These are phyloP conservation scores for Alauda arvensis DNA, from an alignment of 2,797 vertebrate genomes.

Conservation along the genomic window DNA sequence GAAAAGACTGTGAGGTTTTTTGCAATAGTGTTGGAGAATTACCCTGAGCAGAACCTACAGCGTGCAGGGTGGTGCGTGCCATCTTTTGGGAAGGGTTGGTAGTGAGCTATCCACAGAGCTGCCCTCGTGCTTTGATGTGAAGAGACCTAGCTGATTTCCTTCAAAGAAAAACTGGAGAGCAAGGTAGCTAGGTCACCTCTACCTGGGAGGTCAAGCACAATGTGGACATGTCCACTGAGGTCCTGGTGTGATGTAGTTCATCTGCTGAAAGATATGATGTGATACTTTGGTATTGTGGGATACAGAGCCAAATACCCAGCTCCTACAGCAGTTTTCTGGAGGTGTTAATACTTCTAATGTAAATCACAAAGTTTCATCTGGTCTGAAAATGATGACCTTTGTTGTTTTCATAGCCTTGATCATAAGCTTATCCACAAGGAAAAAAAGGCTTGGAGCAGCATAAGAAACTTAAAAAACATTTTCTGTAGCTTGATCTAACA, in stretches of 20 bases:
- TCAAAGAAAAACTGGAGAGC: background rate
- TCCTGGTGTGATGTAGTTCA: background rate
- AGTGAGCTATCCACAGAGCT: background rate
- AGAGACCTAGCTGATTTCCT: background rate
- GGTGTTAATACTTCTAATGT: background rate
- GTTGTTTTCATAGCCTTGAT: background rate
- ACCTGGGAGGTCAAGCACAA: background rate
- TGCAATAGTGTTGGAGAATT: background rate
- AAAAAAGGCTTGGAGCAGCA: background rate
- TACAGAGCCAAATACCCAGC: background rate
- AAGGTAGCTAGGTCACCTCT: background rate
- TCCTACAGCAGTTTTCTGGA: background rate
- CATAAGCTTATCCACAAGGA: background rate
- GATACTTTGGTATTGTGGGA: background rate
- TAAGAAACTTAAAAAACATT: background rate
- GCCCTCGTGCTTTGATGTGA: background rate
- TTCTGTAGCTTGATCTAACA: background rate
- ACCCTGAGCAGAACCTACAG: background rate
- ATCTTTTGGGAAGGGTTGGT: background rate
- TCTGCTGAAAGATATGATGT: background rate
- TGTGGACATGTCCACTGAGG: background rate
- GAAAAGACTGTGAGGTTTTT: background rate
- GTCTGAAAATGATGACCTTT: background rate
- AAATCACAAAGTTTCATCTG: background rate
- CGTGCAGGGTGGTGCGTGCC: accelerated